Conservation (phyloP, 2,113 vertebrate species). For the Terrapene triunguis region DNA sequence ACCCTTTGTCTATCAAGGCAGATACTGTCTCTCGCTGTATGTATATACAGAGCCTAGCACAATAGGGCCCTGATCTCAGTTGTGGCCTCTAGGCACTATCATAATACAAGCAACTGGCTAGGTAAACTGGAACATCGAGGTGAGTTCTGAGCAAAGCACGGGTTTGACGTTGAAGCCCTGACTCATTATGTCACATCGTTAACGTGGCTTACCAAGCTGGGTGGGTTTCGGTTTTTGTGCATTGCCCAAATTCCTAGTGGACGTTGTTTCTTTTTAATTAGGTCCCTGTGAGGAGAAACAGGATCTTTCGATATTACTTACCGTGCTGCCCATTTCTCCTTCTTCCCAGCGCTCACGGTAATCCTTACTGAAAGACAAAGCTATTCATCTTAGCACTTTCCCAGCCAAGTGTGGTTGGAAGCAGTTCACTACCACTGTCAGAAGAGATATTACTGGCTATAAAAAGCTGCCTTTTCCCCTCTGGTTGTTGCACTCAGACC, state of each 20-base stretch:
- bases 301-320: slow-evolving; percentile 55
- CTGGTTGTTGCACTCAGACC: slow-evolving; percentile 47
- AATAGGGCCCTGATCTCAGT: neutral
- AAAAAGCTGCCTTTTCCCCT: slow-evolving; percentile 73
- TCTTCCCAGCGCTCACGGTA: slow-evolving; percentile 59
- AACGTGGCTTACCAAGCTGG: neutral
- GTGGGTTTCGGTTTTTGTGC: neutral
- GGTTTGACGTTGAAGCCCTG: neutral
- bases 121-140: neutral
- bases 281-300: slow-evolving; percentile 30
- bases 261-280: slow-evolving; percentile 50
- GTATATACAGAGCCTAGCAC: neutral
- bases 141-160: neutral
- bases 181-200: slow-evolving; percentile 12
- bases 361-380: slow-evolving; percentile 76
- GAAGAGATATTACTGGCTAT: slow-evolving; percentile 79
- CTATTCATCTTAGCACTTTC: slow-evolving; percentile 74
- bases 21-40: neutral
- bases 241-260: neutral
- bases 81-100: neutral
- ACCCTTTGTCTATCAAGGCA: neutral
- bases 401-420: slow-evolving; percentile 70
- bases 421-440: slow-evolving; percentile 76
- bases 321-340: slow-evolving; percentile 71
- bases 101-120: neutral